Base-by-base conservation (phyloP, 2,113 vertebrate genomes). In the Chrysochloris asiatica region DNA sequence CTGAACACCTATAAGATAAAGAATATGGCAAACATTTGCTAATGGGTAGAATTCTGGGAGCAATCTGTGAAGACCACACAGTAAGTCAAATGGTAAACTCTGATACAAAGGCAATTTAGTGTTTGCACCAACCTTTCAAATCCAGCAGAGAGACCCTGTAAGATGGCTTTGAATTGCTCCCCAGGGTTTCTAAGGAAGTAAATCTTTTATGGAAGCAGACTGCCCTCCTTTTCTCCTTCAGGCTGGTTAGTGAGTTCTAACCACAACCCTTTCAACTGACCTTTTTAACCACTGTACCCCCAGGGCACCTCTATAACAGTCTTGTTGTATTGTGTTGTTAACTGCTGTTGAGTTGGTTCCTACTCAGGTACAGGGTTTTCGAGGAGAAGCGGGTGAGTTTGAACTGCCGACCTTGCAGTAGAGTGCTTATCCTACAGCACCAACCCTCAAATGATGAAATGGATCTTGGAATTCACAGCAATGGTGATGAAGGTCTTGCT, bases 401-500 rank as follows among this genome's bases (percentile, higher is more conserved):
- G n/a, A n/a, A n/a, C n/a, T n/a, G n/a, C n/a, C n/a, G n/a, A n/a
- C n/a, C n/a, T n/a, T n/a, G n/a, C n/a, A n/a, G n/a, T n/a, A n/a
- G n/a, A n/a, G n/a, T n/a, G n/a, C n/a, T n/a, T n/a, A n/a, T n/a
- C n/a, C n/a, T n/a, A n/a, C n/a, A n/a, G n/a, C n/a, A n/a, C n/a
- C n/a, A n/a, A 96, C 95, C 43, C 72, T 3, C 3, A 21, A 84
- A 38, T 95, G 97, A 97, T 81, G 94, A 97, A 95, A 63, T 3
- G 96, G 88, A 95, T 78, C 95, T 78, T 91, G 89, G 77, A 79
- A 94, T 96, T 97, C 91, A 28, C 93, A 97, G 61, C 71, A 93
- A 36, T 88, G 79, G 82, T 95, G 88, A 97, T 96, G 93, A 96
- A 95, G 93, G 83, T 93, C 97, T 95, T 97, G 91, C 89, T 97